phyloP scores from a whole-genome alignment of 1,140 invertebrate genomes.

The Chelonus insularis region DNA sequence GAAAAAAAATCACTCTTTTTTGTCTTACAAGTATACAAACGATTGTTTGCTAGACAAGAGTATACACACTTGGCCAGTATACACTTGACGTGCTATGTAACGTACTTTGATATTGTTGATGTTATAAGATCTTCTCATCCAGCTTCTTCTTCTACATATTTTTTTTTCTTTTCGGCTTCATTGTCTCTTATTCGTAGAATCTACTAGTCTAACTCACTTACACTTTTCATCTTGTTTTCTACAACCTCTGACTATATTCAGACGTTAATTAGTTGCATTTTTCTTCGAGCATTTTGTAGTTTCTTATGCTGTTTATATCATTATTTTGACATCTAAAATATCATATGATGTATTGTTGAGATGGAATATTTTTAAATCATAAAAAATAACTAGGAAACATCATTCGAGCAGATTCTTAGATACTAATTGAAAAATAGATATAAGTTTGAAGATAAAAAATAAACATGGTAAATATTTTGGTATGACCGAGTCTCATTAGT shows the following conservation, averaged over 20 bases:
- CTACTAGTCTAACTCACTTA: conserved; percentile 18
- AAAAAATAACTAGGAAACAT: too few relatives aligned
- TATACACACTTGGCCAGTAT: too few relatives aligned
- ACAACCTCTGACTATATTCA: conserved; percentile 39
- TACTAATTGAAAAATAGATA: background rate
- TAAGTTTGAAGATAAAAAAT: background rate
- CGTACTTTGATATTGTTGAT: too few relatives aligned
- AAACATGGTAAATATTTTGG: conserved; percentile 7
- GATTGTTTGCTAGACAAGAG: too few relatives aligned
- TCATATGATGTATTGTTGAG: background rate
- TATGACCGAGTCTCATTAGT: conserved; percentile 60
- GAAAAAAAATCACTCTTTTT: too few relatives aligned
- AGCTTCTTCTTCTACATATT: too few relatives aligned
- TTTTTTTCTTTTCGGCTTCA: too few relatives aligned
- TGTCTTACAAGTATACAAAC: too few relatives aligned
- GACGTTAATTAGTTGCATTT: conserved; percentile 52
- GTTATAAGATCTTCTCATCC: too few relatives aligned
- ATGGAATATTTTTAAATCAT: background rate
- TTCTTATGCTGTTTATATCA: conserved; percentile 41
- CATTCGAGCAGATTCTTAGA: too few relatives aligned
- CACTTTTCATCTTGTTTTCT: conserved; percentile 45
- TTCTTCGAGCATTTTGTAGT: conserved; percentile 43
- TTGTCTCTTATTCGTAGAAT: too few relatives aligned
- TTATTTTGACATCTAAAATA: background rate
- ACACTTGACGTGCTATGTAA: too few relatives aligned